A percentile compares a stretch with the other conserved stretches of the same genome.
These are phyloP conservation scores for Palloptera scutellata DNA, from an alignment of 2,888 invertebrate genomes.

Conservation along the genomic window DNA sequence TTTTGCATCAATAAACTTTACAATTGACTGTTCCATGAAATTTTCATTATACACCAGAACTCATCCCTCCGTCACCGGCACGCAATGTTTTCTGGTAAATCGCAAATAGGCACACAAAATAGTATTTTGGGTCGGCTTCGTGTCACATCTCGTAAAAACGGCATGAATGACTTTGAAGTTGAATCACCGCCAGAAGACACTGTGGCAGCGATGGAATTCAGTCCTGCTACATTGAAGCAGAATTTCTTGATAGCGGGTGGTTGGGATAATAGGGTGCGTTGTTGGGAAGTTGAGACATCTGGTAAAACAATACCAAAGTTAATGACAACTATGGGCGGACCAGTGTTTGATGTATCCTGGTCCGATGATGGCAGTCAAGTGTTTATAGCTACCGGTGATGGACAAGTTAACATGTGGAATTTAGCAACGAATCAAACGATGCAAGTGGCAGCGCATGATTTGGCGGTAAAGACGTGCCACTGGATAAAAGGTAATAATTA, in stretches of 20 bases:
- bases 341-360: constrained; percentile 96
- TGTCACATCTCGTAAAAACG: constrained; percentile 66
- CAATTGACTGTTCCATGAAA: no score
- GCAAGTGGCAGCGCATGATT: constrained; percentile 94
- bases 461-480: constrained; percentile 94
- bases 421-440: constrained; percentile 84
- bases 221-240: constrained; percentile 85
- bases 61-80: no score
- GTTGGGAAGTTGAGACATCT: constrained; percentile 92
- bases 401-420: constrained; percentile 93
- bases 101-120: constrained; percentile 35
- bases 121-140: constrained; percentile 47
- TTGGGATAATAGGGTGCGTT: constrained; percentile 91
- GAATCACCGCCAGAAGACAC: constrained; percentile 95
- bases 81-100: constrained; percentile 46
- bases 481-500: constrained; percentile 96
- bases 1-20: no score
- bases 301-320: constrained; percentile 96
- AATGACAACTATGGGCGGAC: constrained; percentile 93
- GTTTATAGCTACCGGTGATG: constrained; percentile 90
- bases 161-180: constrained; percentile 91
- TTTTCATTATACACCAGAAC: no score
- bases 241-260: constrained; percentile 92
- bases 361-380: constrained; percentile 90
- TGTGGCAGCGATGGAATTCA: constrained; percentile 90